Percentiles rank a stretch among this genome's conserved stretches.
Conservation (phyloP, 2,797 vertebrate species). For the Coregonus suidteri region DNA sequence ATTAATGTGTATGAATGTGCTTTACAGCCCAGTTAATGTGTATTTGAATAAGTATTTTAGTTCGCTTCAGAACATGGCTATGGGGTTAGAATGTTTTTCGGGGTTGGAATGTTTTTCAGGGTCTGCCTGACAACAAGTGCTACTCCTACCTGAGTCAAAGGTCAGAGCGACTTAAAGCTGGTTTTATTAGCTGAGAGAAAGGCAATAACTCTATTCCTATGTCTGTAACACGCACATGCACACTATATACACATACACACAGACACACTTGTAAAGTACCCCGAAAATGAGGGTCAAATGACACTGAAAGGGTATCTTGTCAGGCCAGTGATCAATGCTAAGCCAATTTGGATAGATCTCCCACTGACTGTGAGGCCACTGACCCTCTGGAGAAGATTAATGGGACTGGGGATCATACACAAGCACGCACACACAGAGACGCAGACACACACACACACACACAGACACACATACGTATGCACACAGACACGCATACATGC, state of each 20-base stretch:
- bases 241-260: not conserved
- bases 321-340: slow-evolving; percentile 29
- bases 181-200: slow-evolving; percentile 10
- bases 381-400: slow-evolving; percentile 20
- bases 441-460: not conserved
- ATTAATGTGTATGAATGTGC: too few relatives aligned
- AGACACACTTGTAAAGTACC: not conserved
- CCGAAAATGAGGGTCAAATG: slow-evolving; percentile 10
- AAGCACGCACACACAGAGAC: not conserved
- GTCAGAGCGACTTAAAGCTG: not conserved
- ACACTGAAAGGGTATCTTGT: slow-evolving; percentile 23
- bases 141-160: too few relatives aligned
- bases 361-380: slow-evolving; percentile 24
- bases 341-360: slow-evolving; percentile 37
- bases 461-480: not conserved
- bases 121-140: too few relatives aligned
- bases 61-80: too few relatives aligned
- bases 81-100: too few relatives aligned
- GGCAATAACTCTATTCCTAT: slow-evolving; percentile 3
- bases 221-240: not conserved
- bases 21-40: too few relatives aligned
- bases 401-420: slow-evolving; percentile 7
- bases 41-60: too few relatives aligned
- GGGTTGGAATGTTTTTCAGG: too few relatives aligned
- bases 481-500: too few relatives aligned